Percentiles rank a stretch among this genome's conserved stretches.
phyloP scores from a whole-genome alignment of 2,888 invertebrate species.

The Dusona sp. region DNA sequence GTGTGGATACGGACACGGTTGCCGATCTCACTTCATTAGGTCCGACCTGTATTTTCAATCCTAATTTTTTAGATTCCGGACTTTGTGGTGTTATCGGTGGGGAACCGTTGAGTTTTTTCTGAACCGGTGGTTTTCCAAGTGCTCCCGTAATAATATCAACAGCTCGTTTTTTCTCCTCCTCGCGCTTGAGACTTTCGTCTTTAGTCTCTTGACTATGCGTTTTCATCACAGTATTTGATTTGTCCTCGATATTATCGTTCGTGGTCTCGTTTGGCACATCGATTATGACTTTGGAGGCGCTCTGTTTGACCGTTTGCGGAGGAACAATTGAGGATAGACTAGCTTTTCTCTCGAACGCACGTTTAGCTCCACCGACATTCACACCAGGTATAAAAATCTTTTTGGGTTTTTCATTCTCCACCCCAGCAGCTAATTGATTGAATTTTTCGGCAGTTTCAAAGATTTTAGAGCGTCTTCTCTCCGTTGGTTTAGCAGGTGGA shows the following conservation, averaged over 20 bases:
- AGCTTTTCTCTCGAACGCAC: slow-evolving; percentile 93
- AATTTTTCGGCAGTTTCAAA: slow-evolving; percentile 90
- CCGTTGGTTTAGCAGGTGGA: slow-evolving; percentile 85
- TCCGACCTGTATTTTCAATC: slow-evolving; percentile 81
- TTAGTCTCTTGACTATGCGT: slow-evolving; percentile 68
- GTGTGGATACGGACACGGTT: slow-evolving; percentile 83
- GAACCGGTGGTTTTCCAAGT: slow-evolving; percentile 79
- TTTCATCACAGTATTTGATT: slow-evolving; percentile 65
- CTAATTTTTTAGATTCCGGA: slow-evolving; percentile 80
- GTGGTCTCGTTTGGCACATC: slow-evolving; percentile 78
- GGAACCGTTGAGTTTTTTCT: slow-evolving; percentile 77
- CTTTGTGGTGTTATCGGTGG: slow-evolving; percentile 81
- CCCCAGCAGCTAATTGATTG: slow-evolving; percentile 84
- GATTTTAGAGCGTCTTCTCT: slow-evolving; percentile 89
- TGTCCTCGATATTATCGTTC: slow-evolving; percentile 78
- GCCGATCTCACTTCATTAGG: slow-evolving; percentile 83
- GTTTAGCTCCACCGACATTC: slow-evolving; percentile 94
- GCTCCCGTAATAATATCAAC: slow-evolving; percentile 82
- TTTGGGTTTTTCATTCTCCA: slow-evolving; percentile 88
- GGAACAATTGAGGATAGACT: slow-evolving; percentile 86
- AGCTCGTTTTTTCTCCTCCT: slow-evolving; percentile 81
- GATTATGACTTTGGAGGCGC: slow-evolving; percentile 80
- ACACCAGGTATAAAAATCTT: slow-evolving; percentile 93
- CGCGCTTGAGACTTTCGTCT: slow-evolving; percentile 74
- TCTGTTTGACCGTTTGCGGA: slow-evolving; percentile 80